Evolutionary conservation across 2,113 vertebrate species (phyloP).

Genomic region (Chaenogobius annularis): DNA sequence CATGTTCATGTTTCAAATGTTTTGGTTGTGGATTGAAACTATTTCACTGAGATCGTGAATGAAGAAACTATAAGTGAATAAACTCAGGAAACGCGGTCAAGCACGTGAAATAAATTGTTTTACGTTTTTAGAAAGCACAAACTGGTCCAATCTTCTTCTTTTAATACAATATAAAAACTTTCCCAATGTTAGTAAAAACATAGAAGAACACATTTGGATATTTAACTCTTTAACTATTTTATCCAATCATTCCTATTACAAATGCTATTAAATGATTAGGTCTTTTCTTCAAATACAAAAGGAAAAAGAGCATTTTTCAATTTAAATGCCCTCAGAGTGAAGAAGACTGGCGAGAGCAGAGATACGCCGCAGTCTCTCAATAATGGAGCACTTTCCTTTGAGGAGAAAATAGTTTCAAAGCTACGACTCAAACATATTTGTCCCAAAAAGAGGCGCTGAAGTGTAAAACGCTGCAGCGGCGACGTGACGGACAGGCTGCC

Average conservation of each 20-base stretch:
- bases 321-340: slow-evolving; percentile 45
- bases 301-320: slow-evolving; percentile 1
- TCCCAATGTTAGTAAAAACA: neutral
- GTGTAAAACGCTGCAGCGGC: slow-evolving; percentile 29
- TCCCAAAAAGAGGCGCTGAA: slow-evolving; percentile 26
- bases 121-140: no score
- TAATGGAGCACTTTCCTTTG: slow-evolving; percentile 33
- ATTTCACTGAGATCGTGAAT: no score
- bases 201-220: neutral
- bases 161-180: neutral
- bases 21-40: no score
- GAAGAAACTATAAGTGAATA: no score
- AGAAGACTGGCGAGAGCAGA: slow-evolving; percentile 40
- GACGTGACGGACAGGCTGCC: slow-evolving; percentile 16
- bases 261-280: slow-evolving; percentile 1
- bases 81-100: no score
- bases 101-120: no score
- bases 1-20: no score
- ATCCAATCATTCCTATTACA: neutral
- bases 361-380: slow-evolving; percentile 19
- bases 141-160: no score
- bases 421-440: slow-evolving; percentile 15
- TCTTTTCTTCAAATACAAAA: slow-evolving; percentile 1
- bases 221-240: neutral
- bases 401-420: slow-evolving; percentile 28